Evolutionary conservation across 2,113 vertebrate species (phyloP).

Genomic region (Irena cyanogastra): DNA sequence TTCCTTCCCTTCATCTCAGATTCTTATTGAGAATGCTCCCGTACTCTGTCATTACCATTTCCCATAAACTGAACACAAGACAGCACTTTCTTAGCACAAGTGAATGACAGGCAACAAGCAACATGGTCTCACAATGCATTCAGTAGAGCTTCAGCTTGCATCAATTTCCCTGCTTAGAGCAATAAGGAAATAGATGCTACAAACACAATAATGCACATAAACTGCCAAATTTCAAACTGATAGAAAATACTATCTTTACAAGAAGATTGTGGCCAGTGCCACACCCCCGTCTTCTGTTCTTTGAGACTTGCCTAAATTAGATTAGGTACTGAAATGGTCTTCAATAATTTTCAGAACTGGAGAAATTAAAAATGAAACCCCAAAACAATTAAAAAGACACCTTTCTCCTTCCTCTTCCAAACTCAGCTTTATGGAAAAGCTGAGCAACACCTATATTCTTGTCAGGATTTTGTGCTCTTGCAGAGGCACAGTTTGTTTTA

Average conservation of each 20-base stretch:
- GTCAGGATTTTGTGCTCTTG: not conserved
- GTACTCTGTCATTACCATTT: not conserved
- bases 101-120: not conserved
- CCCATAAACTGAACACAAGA: not conserved
- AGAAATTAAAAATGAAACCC: not conserved
- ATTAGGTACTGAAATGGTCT: not conserved
- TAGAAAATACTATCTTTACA: not conserved
- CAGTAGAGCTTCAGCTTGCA: not conserved
- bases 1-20: not conserved
- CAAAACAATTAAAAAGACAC: not conserved
- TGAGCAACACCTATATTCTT: not conserved
- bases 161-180: not conserved
- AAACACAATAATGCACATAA: not conserved
- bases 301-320: not conserved
- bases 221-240: not conserved
- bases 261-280: not conserved
- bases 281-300: not conserved
- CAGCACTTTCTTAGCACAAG: not conserved
- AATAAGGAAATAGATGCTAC: not conserved
- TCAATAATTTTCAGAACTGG: not conserved
- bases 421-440: not conserved
- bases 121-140: accelerated
- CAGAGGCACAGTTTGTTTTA: not conserved
- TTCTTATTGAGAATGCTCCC: not conserved
- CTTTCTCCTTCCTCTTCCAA: not conserved